These are phyloP conservation scores for Ochropleura leucogaster DNA, from an alignment of 2,888 invertebrate genomes.

Conservation along the genomic window DNA sequence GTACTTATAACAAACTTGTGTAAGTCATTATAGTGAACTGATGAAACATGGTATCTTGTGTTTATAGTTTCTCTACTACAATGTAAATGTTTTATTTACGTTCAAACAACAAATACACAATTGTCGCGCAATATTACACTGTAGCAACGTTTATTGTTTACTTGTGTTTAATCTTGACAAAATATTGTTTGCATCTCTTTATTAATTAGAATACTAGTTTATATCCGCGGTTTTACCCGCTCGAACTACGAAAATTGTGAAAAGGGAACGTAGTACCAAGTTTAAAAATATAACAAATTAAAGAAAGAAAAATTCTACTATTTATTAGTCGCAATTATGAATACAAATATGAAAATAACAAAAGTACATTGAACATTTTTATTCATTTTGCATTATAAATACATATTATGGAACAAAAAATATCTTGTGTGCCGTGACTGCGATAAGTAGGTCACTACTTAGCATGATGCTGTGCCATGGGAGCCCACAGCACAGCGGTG, in stretches of 20 bases:
- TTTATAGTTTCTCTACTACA: conserved; percentile 4
- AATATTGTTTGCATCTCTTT: conserved; percentile 30
- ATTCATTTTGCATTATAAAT: too few species aligned
- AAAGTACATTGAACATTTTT: too few species aligned
- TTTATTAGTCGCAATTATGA: background rate
- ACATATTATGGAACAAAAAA: too few species aligned
- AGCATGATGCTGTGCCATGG: too few species aligned
- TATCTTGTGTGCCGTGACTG: too few species aligned
- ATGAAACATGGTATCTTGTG: background rate
- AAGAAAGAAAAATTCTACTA: too few species aligned
- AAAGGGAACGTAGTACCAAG: background rate
- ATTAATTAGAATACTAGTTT: background rate
- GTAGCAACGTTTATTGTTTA: conserved; percentile 26
- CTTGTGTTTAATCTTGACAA: conserved; percentile 23
- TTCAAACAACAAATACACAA: conserved; percentile 44
- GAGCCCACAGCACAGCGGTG: too few species aligned
- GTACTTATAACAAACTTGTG: background rate
- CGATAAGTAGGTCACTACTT: too few species aligned
- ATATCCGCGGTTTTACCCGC: background rate
- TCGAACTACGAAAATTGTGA: background rate
- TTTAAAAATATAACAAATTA: background rate
- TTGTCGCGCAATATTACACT: conserved; percentile 2
- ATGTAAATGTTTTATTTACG: conserved; percentile 18
- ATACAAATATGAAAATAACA: too few species aligned
- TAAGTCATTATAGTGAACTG: background rate